Conservation (phyloP, 2,797 vertebrate genomes). For the Neopelma chrysocephalum region DNA sequence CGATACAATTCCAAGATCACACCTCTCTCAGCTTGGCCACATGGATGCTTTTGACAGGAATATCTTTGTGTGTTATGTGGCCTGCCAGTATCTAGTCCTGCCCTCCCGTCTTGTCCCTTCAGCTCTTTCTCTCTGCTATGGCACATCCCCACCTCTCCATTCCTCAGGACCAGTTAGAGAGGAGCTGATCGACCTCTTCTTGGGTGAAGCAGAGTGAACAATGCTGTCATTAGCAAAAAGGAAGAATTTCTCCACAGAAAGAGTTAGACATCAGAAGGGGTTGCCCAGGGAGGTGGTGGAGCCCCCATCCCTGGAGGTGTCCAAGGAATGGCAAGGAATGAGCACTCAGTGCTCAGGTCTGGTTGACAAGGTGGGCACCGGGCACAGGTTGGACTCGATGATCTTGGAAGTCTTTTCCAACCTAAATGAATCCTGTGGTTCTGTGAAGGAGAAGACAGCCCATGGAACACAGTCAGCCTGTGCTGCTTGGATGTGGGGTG, state of each 20-base stretch:
- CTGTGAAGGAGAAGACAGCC: neutral
- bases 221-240: neutral
- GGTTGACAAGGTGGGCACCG: neutral
- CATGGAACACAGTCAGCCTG: no score
- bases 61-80: accelerated
- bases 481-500: neutral
- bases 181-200: neutral
- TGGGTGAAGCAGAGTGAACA: neutral
- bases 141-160: neutral
- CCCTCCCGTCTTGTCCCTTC: no score
- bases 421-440: neutral
- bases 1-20: accelerated
- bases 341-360: neutral
- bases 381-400: neutral
- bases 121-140: accelerated
- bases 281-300: neutral
- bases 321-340: neutral
- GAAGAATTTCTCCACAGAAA: neutral
- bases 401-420: neutral
- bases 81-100: neutral
- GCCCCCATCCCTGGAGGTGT: neutral
- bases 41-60: neutral
- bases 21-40: neutral
- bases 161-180: neutral
- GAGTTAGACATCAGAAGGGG: neutral